A percentile compares a stretch with the other conserved stretches of the same genome.
Conservation (phyloP, 2,113 vertebrate genomes). For the Coracopsis vasa region DNA sequence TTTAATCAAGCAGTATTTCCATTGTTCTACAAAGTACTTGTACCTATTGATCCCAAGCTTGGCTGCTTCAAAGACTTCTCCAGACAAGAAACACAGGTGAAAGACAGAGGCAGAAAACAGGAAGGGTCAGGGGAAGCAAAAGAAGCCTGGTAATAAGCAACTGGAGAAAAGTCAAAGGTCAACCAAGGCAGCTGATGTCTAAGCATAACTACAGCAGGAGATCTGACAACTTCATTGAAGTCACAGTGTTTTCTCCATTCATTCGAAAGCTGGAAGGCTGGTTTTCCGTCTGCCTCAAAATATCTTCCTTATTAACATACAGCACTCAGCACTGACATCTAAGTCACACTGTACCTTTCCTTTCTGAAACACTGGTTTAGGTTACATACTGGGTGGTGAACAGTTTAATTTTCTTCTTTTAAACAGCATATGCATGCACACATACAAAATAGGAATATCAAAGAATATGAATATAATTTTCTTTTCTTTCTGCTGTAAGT, state of each 20-base stretch:
- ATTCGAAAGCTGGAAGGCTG: neutral
- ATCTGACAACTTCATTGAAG: slow-evolving; percentile 32
- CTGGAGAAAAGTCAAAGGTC: slow-evolving; percentile 71
- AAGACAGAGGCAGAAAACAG: slow-evolving; percentile 61
- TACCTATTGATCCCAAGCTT: slow-evolving; percentile 70
- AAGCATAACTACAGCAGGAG: slow-evolving; percentile 66
- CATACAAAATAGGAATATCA: neutral
- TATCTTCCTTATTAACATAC: neutral
- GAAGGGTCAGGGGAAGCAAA: slow-evolving; percentile 68
- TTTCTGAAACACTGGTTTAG: neutral
- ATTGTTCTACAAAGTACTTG: slow-evolving; percentile 7
- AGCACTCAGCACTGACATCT: neutral
- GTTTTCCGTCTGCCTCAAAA: neutral
- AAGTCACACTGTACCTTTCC: neutral
- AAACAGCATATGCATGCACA: neutral
- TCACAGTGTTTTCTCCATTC: neutral
- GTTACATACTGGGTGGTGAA: neutral
- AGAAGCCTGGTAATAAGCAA: slow-evolving; percentile 56
- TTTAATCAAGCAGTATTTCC: slow-evolving; percentile 43
- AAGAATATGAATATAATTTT: neutral
- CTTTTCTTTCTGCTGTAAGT: rapidly evolving
- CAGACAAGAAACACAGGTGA: slow-evolving; percentile 73
- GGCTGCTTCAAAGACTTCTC: neutral
- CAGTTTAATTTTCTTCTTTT: neutral
- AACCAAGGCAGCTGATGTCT: slow-evolving; percentile 73